Evolutionary conservation across 2,888 invertebrate species (phyloP).

Genomic region (Poecilus cupreus): DNA sequence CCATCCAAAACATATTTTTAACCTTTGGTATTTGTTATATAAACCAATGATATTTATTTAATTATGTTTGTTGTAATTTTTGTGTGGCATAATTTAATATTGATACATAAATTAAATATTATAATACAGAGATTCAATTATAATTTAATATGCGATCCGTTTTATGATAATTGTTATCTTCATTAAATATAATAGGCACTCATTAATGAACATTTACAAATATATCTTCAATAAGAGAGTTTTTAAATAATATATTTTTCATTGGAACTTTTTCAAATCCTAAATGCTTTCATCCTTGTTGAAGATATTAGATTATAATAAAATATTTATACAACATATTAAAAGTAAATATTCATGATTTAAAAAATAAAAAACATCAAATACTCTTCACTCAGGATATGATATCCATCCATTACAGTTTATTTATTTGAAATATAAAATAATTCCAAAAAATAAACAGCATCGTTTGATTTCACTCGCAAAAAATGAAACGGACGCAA

Average conservation of each 20-base stretch:
- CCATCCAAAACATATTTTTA: background rate
- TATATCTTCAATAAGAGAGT: background rate
- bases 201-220: background rate
- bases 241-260: background rate
- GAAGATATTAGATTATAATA: background rate
- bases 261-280: background rate
- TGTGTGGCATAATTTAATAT: no score
- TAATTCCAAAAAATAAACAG: constrained; percentile 11
- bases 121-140: background rate
- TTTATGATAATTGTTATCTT: constrained; percentile 27
- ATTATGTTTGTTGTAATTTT: no score
- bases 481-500: background rate
- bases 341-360: background rate
- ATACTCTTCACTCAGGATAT: background rate
- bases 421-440: constrained; percentile 14
- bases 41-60: background rate
- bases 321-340: constrained; percentile 3
- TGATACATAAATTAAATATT: constrained; percentile 11
- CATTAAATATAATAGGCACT: background rate
- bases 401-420: background rate
- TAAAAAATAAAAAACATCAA: background rate
- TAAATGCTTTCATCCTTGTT: background rate
- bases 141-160: background rate
- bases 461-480: background rate
- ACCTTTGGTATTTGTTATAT: background rate